Conservation (phyloP, 2,113 vertebrate species). For the Motacilla alba region DNA sequence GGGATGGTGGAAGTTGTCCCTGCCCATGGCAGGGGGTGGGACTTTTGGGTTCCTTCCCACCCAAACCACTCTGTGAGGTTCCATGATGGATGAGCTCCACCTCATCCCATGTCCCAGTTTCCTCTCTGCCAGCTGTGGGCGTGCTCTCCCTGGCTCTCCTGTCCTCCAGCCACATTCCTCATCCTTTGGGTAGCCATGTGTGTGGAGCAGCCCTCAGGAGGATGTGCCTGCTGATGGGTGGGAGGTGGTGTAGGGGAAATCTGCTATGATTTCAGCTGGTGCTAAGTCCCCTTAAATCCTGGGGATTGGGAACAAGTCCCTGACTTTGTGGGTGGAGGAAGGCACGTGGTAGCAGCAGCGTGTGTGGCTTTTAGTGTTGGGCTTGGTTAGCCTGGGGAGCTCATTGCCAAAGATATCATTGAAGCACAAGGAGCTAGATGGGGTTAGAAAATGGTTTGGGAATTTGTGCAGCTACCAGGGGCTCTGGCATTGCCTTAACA, state of each 20-base stretch:
- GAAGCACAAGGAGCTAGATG: background rate
- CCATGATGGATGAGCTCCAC: rapidly evolving
- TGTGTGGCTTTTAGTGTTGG: background rate
- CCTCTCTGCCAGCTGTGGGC: background rate
- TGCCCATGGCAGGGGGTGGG: background rate
- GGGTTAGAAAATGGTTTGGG: background rate
- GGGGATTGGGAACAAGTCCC: background rate
- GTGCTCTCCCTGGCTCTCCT: background rate
- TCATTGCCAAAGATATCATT: background rate
- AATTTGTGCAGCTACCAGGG: background rate
- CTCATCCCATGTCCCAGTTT: background rate
- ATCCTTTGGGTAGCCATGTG: background rate
- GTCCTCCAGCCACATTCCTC: background rate
- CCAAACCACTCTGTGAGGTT: background rate
- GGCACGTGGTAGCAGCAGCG: background rate
- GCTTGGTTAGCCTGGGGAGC: background rate
- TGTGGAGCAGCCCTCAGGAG: background rate
- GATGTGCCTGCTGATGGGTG: background rate
- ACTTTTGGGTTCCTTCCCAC: background rate
- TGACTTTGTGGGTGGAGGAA: background rate
- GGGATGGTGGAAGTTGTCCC: background rate
- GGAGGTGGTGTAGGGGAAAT: background rate
- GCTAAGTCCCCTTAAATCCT: background rate
- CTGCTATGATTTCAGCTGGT: background rate
- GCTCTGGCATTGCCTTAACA: background rate